These are phyloP conservation scores for Agelastica alni DNA, from an alignment of 2,888 invertebrate species.

Conservation along the genomic window DNA sequence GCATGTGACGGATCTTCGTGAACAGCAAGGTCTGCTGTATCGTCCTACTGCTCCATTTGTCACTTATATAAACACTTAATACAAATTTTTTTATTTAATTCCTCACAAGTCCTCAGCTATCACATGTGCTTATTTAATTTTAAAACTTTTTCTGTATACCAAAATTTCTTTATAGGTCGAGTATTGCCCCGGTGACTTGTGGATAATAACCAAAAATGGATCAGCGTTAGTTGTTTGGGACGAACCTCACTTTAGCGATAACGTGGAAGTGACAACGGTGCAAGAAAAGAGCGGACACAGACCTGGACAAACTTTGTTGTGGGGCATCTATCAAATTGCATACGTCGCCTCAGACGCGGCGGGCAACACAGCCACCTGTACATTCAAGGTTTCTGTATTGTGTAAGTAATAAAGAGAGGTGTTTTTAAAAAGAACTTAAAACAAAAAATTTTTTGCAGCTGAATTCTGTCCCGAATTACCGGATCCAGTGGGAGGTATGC, in stretches of 20 bases:
- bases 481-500: constrained; percentile 90
- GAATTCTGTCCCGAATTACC: constrained; percentile 89
- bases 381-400: constrained; percentile 87
- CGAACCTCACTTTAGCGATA: constrained; percentile 88
- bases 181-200: constrained; percentile 90
- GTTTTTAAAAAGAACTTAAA: too few relatives aligned
- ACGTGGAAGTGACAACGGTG: constrained; percentile 78
- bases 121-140: too few relatives aligned
- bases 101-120: too few relatives aligned
- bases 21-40: too few relatives aligned
- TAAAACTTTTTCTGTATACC: too few relatives aligned
- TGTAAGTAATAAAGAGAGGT: constrained; percentile 73
- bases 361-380: constrained; percentile 89
- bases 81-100: too few relatives aligned
- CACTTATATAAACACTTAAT: too few relatives aligned
- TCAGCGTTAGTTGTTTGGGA: constrained; percentile 91
- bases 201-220: constrained; percentile 92
- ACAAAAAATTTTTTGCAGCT: too few relatives aligned
- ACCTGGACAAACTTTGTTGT: constrained; percentile 84
- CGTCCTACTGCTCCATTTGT: too few relatives aligned
- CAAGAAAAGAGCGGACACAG: constrained; percentile 85
- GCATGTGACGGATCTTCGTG: too few relatives aligned
- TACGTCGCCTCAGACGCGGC: constrained; percentile 93
- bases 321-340: constrained; percentile 91
- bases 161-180: constrained; percentile 60